Evolutionary conservation across 2,888 invertebrate species (phyloP).

Genomic region (Phaonia tiefii): DNA sequence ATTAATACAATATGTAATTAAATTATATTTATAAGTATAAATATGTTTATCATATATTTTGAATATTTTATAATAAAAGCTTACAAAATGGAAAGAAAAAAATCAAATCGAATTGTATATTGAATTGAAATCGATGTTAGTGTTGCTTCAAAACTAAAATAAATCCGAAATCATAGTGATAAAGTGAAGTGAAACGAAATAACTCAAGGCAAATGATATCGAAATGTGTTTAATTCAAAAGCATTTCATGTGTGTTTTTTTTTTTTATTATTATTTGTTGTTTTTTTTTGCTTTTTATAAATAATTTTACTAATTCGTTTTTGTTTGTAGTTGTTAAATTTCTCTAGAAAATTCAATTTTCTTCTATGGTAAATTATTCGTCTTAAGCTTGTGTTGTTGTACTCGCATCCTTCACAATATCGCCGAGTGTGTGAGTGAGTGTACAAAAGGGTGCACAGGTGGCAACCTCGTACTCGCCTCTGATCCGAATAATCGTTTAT

Average conservation of each 20-base stretch:
- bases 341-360: constrained; percentile 24
- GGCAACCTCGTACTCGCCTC: neutral
- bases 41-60: constrained; percentile 14
- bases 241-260: constrained; percentile 16
- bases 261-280: constrained; percentile 5
- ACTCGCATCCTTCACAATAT: neutral
- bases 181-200: constrained; percentile 1
- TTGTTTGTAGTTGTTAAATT: neutral
- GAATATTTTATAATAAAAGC: neutral
- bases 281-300: constrained; percentile 27
- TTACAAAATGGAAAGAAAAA: constrained; percentile 28
- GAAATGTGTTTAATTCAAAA: constrained; percentile 11
- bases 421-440: neutral
- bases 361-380: constrained; percentile 22
- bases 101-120: neutral
- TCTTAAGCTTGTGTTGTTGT: neutral
- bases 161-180: neutral
- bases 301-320: constrained; percentile 31
- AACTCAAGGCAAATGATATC: constrained; percentile 25
- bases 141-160: constrained; percentile 49
- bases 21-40: constrained; percentile 19
- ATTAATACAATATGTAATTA: constrained; percentile 5
- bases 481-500: neutral
- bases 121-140: constrained; percentile 34
- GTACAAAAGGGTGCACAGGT: neutral